Evolutionary conservation across 2,113 vertebrate genomes (phyloP).

Genomic region (Ptyas mucosa): DNA sequence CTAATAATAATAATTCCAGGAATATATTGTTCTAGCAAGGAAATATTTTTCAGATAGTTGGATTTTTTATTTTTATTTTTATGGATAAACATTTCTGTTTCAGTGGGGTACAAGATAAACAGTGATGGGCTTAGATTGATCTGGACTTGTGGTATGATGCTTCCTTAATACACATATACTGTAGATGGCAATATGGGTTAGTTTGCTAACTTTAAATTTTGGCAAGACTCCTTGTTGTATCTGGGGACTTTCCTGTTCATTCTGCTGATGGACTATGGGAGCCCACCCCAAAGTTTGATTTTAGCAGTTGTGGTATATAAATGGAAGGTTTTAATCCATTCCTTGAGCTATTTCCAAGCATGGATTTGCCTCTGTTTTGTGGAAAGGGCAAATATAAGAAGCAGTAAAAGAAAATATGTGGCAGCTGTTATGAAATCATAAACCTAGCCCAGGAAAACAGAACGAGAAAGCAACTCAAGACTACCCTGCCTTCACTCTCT

Average conservation of each 20-base stretch:
- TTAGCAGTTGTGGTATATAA: neutral
- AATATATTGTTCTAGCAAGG: neutral
- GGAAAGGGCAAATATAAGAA: neutral
- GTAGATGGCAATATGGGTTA: neutral
- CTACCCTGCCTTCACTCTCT: neutral
- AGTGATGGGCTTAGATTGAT: neutral
- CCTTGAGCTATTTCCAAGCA: conserved; percentile 17
- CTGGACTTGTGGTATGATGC: neutral
- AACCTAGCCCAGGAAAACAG: neutral
- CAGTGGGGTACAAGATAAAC: neutral
- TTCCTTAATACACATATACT: neutral
- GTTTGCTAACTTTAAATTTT: neutral
- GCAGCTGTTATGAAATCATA: neutral
- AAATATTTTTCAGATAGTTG: conserved; percentile 12
- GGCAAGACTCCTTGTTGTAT: neutral
- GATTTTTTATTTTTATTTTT: neutral
- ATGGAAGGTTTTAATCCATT: neutral
- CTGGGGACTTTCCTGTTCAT: neutral
- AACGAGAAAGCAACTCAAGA: neutral
- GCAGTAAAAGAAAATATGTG: neutral
- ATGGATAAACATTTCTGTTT: conserved; percentile 3
- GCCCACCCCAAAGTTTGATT: neutral
- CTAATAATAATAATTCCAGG: no score
- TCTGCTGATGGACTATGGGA: neutral
- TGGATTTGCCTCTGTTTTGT: neutral